A percentile compares a stretch with the other conserved stretches of the same genome.
These are phyloP conservation scores for Caenorhabditis sp. DNA, from an alignment of 2,888 invertebrate genomes.

Conservation along the genomic window DNA sequence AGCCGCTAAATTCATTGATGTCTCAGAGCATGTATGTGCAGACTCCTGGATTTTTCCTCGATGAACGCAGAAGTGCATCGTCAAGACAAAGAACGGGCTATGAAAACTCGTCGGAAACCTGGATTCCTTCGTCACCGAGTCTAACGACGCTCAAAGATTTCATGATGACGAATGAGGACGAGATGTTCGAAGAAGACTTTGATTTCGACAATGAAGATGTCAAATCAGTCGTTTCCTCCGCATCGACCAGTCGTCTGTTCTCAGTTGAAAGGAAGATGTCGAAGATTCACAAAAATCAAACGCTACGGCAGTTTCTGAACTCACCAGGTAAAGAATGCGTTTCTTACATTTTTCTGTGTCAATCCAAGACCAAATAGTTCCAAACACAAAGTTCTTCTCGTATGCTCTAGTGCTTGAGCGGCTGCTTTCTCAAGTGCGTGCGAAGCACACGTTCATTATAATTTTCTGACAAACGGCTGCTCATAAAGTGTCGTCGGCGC, in stretches of 20 bases:
- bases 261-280: conserved; percentile 30
- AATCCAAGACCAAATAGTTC: too few species aligned
- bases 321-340: conserved; percentile 58
- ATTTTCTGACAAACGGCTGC: conserved; percentile 64
- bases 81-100: conserved; percentile 19
- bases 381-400: too few species aligned
- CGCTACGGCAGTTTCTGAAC: conserved; percentile 47
- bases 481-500: conserved; percentile 58
- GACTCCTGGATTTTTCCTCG: conserved; percentile 5
- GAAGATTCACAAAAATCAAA: conserved; percentile 32
- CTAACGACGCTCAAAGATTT: conserved; percentile 54
- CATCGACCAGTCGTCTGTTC: conserved; percentile 61
- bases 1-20: conserved; percentile 54
- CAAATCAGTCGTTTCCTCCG: conserved; percentile 60
- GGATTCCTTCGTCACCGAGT: conserved; percentile 52
- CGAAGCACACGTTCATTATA: conserved; percentile 59
- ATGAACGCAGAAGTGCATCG: conserved; percentile 4
- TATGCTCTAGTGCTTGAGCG: conserved; percentile 11
- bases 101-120: conserved; percentile 44
- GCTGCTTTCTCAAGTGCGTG: conserved; percentile 50
- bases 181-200: conserved; percentile 30
- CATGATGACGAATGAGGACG: conserved; percentile 44
- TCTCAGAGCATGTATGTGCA: conserved; percentile 64
- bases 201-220: conserved; percentile 59
- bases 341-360: too few species aligned